These are phyloP conservation scores for Premnoplex brunnescens DNA, from an alignment of 2,797 vertebrate species.

Conservation along the genomic window DNA sequence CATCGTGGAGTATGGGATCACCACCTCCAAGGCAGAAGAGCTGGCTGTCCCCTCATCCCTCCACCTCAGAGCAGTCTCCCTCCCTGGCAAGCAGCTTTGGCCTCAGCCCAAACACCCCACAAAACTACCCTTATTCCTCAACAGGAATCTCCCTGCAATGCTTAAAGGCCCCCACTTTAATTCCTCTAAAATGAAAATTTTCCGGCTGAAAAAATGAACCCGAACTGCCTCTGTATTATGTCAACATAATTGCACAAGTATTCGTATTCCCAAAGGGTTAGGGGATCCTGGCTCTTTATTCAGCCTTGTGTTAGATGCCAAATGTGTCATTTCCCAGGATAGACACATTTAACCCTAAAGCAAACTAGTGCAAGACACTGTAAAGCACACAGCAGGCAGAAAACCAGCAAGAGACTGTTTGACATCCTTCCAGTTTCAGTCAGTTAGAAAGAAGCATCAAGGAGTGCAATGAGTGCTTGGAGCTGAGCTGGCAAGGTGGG, in stretches of 20 bases:
- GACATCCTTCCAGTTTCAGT: neutral
- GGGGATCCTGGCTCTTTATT: neutral
- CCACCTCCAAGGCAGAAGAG: neutral
- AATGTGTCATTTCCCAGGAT: neutral
- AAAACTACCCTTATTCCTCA: neutral
- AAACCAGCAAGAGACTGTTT: neutral
- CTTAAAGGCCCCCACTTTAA: neutral
- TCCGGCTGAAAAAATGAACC: neutral
- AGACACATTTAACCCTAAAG: neutral
- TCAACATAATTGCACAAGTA: neutral
- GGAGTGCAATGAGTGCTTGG: neutral
- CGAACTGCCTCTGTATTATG: neutral
- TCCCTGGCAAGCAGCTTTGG: neutral
- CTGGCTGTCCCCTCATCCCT: neutral
- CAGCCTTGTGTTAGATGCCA: neutral
- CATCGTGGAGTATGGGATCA: accelerated
- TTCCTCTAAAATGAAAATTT: neutral
- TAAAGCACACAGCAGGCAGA: accelerated
- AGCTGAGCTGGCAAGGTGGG: neutral
- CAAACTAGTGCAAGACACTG: neutral
- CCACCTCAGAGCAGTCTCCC: neutral
- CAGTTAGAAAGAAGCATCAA: neutral
- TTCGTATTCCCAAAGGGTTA: neutral
- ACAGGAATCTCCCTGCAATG: neutral
- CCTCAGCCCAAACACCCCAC: neutral